phyloP scores from a whole-genome alignment of 2,113 vertebrate genomes.

The Callocephalon fimbriatum region DNA sequence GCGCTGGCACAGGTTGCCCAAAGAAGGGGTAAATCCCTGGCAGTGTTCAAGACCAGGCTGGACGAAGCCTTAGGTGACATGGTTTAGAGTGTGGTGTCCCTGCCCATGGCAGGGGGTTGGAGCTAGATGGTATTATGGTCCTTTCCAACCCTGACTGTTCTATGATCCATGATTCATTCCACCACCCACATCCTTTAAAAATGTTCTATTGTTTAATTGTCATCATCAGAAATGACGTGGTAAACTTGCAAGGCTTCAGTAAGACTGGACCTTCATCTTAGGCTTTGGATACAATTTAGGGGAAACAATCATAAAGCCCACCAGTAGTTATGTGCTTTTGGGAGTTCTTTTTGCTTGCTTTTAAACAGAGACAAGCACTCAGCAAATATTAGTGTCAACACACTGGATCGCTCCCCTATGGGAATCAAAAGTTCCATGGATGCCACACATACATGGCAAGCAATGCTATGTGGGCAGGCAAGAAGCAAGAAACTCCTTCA shows the following conservation, averaged over 20 bases:
- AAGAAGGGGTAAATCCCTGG: neutral
- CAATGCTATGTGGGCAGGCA: neutral
- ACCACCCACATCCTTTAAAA: neutral
- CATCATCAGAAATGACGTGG: neutral
- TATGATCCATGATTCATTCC: neutral
- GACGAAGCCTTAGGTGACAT: neutral
- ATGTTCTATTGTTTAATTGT: neutral
- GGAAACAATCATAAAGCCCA: neutral
- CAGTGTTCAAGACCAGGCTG: neutral
- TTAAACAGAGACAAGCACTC: neutral
- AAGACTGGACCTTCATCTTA: neutral
- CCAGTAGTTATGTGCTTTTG: neutral
- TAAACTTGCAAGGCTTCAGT: neutral
- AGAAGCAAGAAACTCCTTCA: neutral
- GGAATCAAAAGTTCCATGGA: neutral
- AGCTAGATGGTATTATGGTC: neutral
- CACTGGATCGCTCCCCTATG: neutral
- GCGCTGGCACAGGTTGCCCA: neutral
- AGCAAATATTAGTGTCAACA: neutral
- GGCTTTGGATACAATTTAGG: neutral
- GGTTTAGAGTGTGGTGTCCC: neutral
- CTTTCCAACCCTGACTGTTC: neutral
- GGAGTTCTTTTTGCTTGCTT: neutral
- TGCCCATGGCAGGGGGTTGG: neutral
- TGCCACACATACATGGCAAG: neutral